Evolutionary conservation across 2,113 vertebrate species (phyloP), one percentile per base, ranked within the genome.

Genomic region (Pelecanus crispus): DNA sequence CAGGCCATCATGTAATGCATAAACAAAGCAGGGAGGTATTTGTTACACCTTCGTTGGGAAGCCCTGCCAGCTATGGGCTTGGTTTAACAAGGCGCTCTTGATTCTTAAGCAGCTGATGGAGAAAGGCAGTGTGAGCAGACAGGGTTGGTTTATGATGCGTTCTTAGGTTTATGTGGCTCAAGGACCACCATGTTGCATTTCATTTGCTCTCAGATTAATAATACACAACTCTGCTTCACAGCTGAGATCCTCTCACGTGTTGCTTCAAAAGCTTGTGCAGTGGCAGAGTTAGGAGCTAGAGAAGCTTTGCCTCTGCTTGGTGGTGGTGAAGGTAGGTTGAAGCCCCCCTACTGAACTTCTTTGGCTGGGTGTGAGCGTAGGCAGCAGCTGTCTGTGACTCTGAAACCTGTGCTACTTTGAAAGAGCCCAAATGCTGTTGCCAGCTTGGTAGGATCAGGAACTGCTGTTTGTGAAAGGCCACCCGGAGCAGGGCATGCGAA

Each of bases 11-110:
- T 52, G 81, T 38, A 9, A 79, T 62, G 77, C 70, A 68, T 92
- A 91, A 95, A 75, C 94, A 97, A 90, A 95, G 92, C 96, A 94
- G 95, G 94, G 95, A 96, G 95, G 92, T 22, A 29, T 56, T 91
- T 0, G 36, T 95, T 87, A n/a, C 96, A 45, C 92, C 91, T 92
- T 7, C 59, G 21, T 17, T 72, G 90, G 82, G 83, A 58, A 96
- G 86, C 67, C 55, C 75, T 93, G 78, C 90, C 88, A 92, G 92
- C 74, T 77, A 0, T 49, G 92, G 95, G 92, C 88, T 96, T 47
- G 94, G 78, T 77, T 94, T 92, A 75, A 82, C 66, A 17, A 85
- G 88, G 62, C 3, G 6, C 95, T 93, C 14, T 10, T 34, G 68
- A 2, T 70, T 88, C 88, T 62, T 40, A 24, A 24, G 72, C 47